These are phyloP conservation scores for Jaculus jaculus DNA, from an alignment of 2,113 vertebrate species.

Conservation along the genomic window DNA sequence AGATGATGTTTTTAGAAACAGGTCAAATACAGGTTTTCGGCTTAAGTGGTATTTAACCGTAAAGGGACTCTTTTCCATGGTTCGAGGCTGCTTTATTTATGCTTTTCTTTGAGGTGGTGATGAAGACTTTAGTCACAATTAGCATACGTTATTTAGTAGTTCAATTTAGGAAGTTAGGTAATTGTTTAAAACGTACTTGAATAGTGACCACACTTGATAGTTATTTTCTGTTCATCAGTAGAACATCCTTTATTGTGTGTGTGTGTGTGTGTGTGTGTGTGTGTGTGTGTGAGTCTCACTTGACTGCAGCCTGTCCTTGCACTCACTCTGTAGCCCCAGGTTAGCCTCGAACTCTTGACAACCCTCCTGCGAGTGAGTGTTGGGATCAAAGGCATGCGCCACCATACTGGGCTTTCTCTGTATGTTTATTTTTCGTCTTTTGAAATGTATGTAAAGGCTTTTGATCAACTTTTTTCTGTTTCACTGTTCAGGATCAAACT, in stretches of 20 bases:
- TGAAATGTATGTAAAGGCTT: background rate
- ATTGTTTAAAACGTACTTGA: slow-evolving; percentile 37
- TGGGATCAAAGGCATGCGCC: too few relatives aligned
- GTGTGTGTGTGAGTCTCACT: too few relatives aligned
- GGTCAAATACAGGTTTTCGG: background rate
- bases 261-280: too few relatives aligned
- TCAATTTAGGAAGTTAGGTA: slow-evolving; percentile 29
- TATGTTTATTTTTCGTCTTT: background rate
- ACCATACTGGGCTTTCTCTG: background rate
- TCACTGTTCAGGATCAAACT: too few relatives aligned
- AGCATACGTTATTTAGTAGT: background rate
- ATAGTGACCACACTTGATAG: background rate
- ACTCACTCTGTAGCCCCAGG: too few relatives aligned
- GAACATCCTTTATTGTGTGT: background rate
- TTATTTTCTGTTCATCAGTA: background rate
- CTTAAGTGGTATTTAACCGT: slow-evolving; percentile 14
- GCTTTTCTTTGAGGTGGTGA: slow-evolving; percentile 39
- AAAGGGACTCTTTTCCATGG: background rate
- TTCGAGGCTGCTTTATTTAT: slow-evolving; percentile 19
- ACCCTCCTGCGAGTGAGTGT: too few relatives aligned
- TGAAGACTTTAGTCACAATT: slow-evolving; percentile 37
- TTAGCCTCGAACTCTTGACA: too few relatives aligned
- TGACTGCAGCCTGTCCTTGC: too few relatives aligned
- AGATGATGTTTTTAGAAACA: slow-evolving; percentile 7
- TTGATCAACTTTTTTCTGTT: background rate